Conservation (phyloP, 2,888 invertebrate genomes). For the Orthosia incerta region DNA sequence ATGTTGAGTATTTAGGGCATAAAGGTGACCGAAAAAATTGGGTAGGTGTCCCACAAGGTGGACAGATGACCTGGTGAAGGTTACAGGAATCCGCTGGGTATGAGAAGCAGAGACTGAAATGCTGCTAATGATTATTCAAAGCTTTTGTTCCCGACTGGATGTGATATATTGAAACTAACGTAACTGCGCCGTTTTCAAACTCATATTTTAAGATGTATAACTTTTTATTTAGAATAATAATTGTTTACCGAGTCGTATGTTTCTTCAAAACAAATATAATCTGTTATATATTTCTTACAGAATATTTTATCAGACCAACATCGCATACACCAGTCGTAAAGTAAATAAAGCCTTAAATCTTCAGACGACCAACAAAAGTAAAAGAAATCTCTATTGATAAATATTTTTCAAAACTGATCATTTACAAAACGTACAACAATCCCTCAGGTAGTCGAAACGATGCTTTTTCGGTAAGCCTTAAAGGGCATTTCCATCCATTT, state of each 20-base stretch:
- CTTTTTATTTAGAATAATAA: no score
- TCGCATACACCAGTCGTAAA: background rate
- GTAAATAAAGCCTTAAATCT: slow-evolving; percentile 8
- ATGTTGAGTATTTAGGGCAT: no score
- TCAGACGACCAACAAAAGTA: background rate
- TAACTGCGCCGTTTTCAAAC: no score
- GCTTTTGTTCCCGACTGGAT: no score
- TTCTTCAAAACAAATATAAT: background rate
- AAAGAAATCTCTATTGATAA: slow-evolving; percentile 17
- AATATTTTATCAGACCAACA: background rate
- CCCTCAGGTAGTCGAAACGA: slow-evolving; percentile 37
- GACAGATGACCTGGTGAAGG: no score
- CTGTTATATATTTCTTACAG: background rate
- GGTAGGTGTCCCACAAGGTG: no score
- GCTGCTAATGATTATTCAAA: no score
- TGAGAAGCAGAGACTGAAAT: no score
- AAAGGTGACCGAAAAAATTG: background rate
- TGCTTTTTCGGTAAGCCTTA: slow-evolving; percentile 35
- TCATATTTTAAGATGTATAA: no score
- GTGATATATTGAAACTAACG: no score
- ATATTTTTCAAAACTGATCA: slow-evolving; percentile 41
- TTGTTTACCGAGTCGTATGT: no score
- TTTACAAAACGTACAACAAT: slow-evolving; percentile 27
- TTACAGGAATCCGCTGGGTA: no score
- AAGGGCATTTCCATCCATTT: slow-evolving; percentile 27